Conservation (phyloP, 2,797 vertebrate genomes). For the Poecilia wingei region DNA sequence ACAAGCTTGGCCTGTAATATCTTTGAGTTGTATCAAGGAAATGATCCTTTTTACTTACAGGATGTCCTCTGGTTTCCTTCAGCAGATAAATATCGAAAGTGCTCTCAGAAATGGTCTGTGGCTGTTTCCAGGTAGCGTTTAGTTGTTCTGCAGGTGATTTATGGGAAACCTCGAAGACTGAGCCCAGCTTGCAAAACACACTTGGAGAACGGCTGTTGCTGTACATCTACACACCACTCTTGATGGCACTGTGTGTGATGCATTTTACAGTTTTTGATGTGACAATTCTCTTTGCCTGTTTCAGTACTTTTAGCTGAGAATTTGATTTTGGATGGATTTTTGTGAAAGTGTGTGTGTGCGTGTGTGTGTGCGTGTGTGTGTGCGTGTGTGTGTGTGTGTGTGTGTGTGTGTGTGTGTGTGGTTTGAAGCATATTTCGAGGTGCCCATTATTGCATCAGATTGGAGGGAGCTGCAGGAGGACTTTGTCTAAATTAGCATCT, state of each 20-base stretch:
- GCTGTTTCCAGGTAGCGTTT: slow-evolving; percentile 48
- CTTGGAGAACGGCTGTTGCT: slow-evolving; percentile 20
- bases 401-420: neutral
- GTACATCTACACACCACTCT: slow-evolving; percentile 8
- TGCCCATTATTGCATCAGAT: slow-evolving; percentile 40
- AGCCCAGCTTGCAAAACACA: slow-evolving; percentile 3
- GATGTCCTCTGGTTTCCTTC: slow-evolving; percentile 47
- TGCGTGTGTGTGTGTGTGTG: neutral
- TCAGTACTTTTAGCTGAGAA: slow-evolving; percentile 43
- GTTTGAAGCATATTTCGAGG: neutral
- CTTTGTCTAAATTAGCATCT: slow-evolving; percentile 38
- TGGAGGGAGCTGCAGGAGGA: slow-evolving; percentile 15
- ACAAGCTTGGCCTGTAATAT: slow-evolving; percentile 23
- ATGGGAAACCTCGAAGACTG: slow-evolving; percentile 28
- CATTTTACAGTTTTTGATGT: slow-evolving; percentile 5
- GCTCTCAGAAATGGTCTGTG: slow-evolving; percentile 34
- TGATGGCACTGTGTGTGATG: slow-evolving; percentile 10
- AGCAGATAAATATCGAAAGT: slow-evolving; percentile 46
- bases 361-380: neutral
- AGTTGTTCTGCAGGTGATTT: slow-evolving; percentile 29
- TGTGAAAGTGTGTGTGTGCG: slow-evolving; percentile 6
- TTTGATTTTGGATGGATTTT: slow-evolving; percentile 40
- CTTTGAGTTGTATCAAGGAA: slow-evolving; percentile 39
- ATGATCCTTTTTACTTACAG: slow-evolving; percentile 45
- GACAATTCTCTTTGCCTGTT: slow-evolving; percentile 27